Conservation (phyloP, 2,797 vertebrate species). For the Malacoraja senta region DNA sequence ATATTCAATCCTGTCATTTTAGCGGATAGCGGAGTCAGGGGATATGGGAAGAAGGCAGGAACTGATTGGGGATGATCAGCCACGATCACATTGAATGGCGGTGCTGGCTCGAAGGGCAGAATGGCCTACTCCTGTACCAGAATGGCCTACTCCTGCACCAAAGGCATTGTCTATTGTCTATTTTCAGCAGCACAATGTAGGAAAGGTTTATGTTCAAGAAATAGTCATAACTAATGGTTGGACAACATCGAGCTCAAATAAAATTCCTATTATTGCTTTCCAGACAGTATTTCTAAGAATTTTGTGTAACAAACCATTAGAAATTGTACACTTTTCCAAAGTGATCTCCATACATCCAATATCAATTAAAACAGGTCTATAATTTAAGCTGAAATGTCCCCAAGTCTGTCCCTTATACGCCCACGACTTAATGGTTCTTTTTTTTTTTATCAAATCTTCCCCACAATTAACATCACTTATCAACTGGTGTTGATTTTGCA, state of each 20-base stretch:
- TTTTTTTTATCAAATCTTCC: slow-evolving; percentile 2
- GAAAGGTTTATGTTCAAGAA: too few species aligned
- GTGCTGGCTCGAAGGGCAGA: too few species aligned
- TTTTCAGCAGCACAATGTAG: neutral
- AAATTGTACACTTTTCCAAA: neutral
- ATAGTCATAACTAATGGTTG: too few species aligned
- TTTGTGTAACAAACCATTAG: neutral
- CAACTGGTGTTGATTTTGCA: slow-evolving; percentile 15
- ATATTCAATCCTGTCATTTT: neutral
- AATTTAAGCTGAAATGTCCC: neutral
- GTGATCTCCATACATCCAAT: neutral
- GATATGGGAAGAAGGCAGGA: too few species aligned
- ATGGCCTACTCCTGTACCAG: too few species aligned
- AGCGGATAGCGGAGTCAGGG: too few species aligned
- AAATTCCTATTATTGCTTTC: neutral
- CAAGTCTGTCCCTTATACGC: neutral
- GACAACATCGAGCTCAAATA: neutral
- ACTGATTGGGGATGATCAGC: too few species aligned
- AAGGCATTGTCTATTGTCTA: too few species aligned
- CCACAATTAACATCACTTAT: neutral
- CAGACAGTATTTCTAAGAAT: neutral
- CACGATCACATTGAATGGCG: too few species aligned
- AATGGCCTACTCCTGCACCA: too few species aligned
- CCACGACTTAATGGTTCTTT: neutral
- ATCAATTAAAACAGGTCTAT: neutral